A percentile compares a stretch with the other conserved stretches of the same genome.
phyloP scores from a whole-genome alignment of 2,113 vertebrate species.

The Regulus satrapa region DNA sequence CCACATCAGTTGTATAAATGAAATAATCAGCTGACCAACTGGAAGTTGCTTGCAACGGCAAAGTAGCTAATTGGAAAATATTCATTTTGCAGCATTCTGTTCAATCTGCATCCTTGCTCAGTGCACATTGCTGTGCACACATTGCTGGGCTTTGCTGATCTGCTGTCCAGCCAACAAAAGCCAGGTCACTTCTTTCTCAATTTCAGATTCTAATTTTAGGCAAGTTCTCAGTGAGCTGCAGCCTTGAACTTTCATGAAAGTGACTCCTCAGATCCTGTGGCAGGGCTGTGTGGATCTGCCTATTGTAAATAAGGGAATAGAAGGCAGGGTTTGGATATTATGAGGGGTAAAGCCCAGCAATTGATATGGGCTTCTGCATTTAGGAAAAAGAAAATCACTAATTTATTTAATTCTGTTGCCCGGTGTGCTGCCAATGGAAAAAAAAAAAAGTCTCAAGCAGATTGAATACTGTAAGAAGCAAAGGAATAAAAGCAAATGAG shows the following conservation, averaged over 20 bases:
- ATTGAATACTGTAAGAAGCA: background rate
- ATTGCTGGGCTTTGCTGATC: background rate
- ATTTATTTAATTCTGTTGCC: background rate
- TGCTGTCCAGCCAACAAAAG: background rate
- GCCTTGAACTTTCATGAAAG: background rate
- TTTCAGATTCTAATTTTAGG: background rate
- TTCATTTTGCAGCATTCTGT: background rate
- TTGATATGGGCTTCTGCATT: background rate
- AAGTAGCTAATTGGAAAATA: background rate
- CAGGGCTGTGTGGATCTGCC: background rate
- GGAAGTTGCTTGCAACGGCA: conserved; percentile 71
- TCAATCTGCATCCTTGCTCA: background rate
- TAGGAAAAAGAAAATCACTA: background rate
- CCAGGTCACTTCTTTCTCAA: background rate
- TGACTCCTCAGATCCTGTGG: background rate
- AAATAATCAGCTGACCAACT: conserved; percentile 87
- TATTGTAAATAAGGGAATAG: background rate
- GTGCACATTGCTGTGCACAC: background rate
- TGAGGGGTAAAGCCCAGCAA: background rate
- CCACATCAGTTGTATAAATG: conserved; percentile 74
- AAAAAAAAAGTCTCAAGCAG: background rate
- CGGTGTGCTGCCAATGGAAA: background rate
- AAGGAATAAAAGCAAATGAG: background rate
- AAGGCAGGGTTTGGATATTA: background rate
- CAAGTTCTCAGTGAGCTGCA: background rate